Conservation (phyloP, 2,113 vertebrate genomes). For the Nerophis ophidion region DNA sequence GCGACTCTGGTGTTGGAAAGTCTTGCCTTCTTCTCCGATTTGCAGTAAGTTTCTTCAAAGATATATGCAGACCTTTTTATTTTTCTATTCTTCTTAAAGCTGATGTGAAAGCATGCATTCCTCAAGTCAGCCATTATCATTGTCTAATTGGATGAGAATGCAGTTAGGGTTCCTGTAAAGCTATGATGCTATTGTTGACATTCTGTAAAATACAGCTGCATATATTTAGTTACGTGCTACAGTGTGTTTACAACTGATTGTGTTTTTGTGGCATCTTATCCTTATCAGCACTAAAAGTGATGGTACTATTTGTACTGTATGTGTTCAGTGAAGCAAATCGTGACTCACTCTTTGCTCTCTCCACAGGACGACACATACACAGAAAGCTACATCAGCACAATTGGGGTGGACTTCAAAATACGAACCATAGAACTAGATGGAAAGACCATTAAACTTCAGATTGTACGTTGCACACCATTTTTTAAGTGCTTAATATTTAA, state of each 20-base stretch:
- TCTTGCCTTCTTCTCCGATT: constrained; percentile 98
- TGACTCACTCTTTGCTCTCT: constrained; percentile 16
- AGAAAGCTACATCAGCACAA: constrained; percentile 99
- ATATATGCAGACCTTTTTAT: not conserved
- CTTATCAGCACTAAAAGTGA: not conserved
- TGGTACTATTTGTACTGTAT: not conserved
- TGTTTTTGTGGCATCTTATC: not conserved
- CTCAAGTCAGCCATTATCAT: not conserved
- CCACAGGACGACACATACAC: constrained; percentile 97
- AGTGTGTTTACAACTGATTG: not conserved
- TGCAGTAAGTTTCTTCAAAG: constrained; percentile 83
- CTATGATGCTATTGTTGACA: not conserved
- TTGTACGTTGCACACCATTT: constrained; percentile 79
- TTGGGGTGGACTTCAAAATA: constrained; percentile 99
- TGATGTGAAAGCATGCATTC: not conserved
- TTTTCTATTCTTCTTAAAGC: not conserved
- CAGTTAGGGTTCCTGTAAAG: not conserved
- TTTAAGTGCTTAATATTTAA: not conserved
- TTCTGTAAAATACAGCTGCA: not conserved
- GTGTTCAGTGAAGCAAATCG: constrained; percentile 13
- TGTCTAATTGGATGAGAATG: not conserved
- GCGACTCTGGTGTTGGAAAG: constrained; percentile 98
- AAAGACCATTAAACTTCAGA: constrained; percentile 99
- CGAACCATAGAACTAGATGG: constrained; percentile 99
- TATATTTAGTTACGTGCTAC: not conserved